Base-by-base conservation (phyloP, 2,888 invertebrate species). In the Proisotoma minuta region DNA sequence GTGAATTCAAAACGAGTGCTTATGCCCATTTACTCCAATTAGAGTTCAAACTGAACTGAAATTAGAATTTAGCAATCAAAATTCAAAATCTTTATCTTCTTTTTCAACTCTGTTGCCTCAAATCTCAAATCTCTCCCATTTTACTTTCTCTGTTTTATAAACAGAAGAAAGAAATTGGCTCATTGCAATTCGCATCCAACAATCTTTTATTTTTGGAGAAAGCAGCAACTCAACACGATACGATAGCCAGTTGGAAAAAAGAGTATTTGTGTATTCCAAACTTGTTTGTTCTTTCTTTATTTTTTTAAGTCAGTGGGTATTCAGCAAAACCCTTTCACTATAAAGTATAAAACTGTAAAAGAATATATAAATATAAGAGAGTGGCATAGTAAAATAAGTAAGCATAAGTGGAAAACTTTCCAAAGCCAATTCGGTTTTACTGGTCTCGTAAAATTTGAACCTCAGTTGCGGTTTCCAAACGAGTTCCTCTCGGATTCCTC, bases 371-470 rank as follows among this genome's bases (percentile, higher is more conserved):
- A n/a, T n/a, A n/a, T n/a, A n/a, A n/a, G n/a, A n/a, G n/a, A n/a
- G n/a, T n/a, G n/a, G n/a, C n/a, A n/a, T n/a, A n/a, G n/a, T 40
- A 56, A 61, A 48, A 57, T 51, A 61, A 61, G 40, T 57, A 61
- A 61, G 49, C 62, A 62, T 58, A 62, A 62, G 62, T 62, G 62
- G 62, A 63, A 66, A 66, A 66, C 61, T 60, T 66, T 61, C 39
- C 34, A 57, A 58, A 61, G 61, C 63, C 66, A 66, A 66, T 66
- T 66, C 61, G 63, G 63, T 66, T 66, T 66, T 66, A 66, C 57
- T 52, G 59, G 50, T 24, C 29, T 62, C 62, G 62, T 62, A 62
- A 62, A 62, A 62, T 62, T 62, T 57, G 51, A 62, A 61, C 61
- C 43, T 61, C 57, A 54, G 54, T 54, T 54, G 54, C 23, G 54